A percentile compares a stretch with the other conserved stretches of the same genome.
Conservation (phyloP, 37 sponge, comb jelly and placozoan genomes). For the Spongilla lacustris region DNA sequence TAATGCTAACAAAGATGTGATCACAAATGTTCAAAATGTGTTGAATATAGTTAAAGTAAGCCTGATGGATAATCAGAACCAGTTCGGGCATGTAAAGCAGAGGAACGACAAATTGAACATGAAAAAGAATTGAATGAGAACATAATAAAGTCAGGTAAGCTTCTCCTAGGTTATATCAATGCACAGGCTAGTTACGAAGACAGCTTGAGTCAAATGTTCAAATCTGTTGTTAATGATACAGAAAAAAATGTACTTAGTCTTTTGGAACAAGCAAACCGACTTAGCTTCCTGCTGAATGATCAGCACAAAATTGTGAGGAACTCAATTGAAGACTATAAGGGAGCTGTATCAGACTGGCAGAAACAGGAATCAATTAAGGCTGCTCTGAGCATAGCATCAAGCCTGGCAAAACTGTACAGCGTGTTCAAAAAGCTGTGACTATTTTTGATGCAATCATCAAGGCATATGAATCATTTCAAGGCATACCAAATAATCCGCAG, state of each 20-base stretch:
- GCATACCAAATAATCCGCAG: neutral
- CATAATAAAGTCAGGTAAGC: slow-evolving; percentile 14
- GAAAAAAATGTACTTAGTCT: neutral
- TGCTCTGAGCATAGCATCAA: slow-evolving; percentile 4
- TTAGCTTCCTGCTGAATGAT: neutral
- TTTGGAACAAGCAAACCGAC: neutral
- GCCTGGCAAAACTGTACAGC: slow-evolving; percentile 4
- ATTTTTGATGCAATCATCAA: slow-evolving; percentile 18
- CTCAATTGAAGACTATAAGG: neutral
- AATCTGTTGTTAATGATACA: neutral
- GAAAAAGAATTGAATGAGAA: slow-evolving; percentile 4
- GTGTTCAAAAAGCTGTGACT: slow-evolving; percentile 1
- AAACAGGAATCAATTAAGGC: slow-evolving; percentile 2
- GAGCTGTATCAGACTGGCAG: neutral
- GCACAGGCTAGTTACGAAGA: slow-evolving; percentile 1
- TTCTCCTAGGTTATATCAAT: neutral
- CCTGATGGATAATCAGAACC: slow-evolving; percentile 7
- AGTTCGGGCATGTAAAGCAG: slow-evolving; percentile 12
- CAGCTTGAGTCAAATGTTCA: neutral
- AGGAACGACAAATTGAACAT: slow-evolving; percentile 13
- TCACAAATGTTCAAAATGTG: slow-evolving; percentile 12
- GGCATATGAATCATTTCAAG: neutral
- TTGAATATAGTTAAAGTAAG: neutral
- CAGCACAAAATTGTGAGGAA: neutral
- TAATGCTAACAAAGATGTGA: neutral